Conservation (phyloP, 1,140 invertebrate species). For the Drosophila funebris region DNA sequence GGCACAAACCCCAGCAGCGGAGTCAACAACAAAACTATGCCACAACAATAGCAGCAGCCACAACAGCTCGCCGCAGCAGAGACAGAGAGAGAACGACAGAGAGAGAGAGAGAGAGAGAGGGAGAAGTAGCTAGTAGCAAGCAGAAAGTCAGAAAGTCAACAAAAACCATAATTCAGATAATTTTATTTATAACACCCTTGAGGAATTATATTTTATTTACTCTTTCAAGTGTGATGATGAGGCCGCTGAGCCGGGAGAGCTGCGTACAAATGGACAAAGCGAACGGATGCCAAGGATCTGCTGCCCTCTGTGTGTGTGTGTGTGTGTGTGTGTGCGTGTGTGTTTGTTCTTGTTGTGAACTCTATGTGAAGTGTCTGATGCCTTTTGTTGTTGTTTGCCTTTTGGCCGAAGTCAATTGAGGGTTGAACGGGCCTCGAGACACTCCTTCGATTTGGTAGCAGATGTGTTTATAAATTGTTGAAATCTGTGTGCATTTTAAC, state of each 20-base stretch:
- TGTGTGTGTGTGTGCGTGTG: neutral
- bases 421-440: constrained; percentile 55
- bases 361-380: constrained; percentile 41
- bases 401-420: constrained; percentile 31
- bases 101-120: neutral
- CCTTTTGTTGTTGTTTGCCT: neutral
- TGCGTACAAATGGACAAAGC: constrained; percentile 38
- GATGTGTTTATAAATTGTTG: constrained; percentile 78
- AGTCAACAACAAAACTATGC: constrained; percentile 55
- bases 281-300: constrained; percentile 4
- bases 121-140: neutral
- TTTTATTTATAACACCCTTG: constrained; percentile 83
- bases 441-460: constrained; percentile 74
- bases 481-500: constrained; percentile 78
- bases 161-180: constrained; percentile 82
- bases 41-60: constrained; percentile 35
- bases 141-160: constrained; percentile 69
- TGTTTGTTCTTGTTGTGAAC: constrained; percentile 6
- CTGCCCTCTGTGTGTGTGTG: constrained; percentile 19
- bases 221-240: constrained; percentile 82
- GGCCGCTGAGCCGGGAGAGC: constrained; percentile 43
- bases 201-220: constrained; percentile 83
- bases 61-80: constrained; percentile 11
- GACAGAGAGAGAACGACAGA: neutral
- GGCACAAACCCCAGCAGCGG: constrained; percentile 52